Conservation (phyloP, 2,113 vertebrate genomes). For the Tychaedon coryphoeus region DNA sequence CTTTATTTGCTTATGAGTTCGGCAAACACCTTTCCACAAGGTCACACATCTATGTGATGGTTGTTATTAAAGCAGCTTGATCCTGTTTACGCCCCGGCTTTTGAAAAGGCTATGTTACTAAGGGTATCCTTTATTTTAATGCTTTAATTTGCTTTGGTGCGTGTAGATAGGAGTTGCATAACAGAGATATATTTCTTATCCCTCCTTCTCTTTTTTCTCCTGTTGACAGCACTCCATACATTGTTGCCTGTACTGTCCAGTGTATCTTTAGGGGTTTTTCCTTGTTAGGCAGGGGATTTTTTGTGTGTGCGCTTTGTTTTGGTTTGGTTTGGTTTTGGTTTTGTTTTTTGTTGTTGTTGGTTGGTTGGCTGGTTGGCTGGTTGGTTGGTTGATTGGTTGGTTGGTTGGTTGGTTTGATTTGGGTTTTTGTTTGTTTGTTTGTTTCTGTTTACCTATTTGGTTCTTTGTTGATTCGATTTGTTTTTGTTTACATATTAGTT, state of each 20-base stretch:
- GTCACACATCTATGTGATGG: not conserved
- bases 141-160: not conserved
- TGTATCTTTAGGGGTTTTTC: not conserved
- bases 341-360: not conserved
- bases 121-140: not conserved
- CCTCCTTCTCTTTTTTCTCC: not conserved
- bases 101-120: not conserved
- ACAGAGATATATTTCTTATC: not conserved
- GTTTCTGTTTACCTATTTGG: not conserved
- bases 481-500: not conserved
- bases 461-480: not conserved
- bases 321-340: not conserved
- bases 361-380: too few relatives aligned
- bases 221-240: not conserved
- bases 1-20: not conserved
- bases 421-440: not conserved
- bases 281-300: too few relatives aligned
- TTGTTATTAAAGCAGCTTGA: not conserved
- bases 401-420: not conserved
- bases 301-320: too few relatives aligned
- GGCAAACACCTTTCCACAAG: not conserved
- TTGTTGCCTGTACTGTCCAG: not conserved
- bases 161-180: not conserved
- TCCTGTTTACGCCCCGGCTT: fast-evolving
- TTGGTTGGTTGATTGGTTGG: not conserved